Evolutionary conservation across 2,797 vertebrate genomes (phyloP).

Genomic region (Cyprinella venusta): DNA sequence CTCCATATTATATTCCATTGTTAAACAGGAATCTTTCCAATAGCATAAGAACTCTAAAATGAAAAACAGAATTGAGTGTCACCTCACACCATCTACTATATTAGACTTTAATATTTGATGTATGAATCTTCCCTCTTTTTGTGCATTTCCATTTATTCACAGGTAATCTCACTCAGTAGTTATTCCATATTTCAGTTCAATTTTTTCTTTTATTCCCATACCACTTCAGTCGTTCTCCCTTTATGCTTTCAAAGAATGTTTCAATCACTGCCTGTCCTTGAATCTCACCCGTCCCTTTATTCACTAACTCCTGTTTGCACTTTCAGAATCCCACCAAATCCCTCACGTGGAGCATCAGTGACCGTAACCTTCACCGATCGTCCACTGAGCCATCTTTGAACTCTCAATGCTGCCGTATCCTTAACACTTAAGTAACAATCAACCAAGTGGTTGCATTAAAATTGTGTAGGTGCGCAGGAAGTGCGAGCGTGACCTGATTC

Average conservation of each 20-base stretch:
- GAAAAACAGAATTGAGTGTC: not conserved
- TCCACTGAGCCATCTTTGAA: constrained; percentile 10
- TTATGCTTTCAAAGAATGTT: not conserved
- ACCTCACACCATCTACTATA: not conserved
- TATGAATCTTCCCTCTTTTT: not conserved
- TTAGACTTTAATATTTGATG: not conserved
- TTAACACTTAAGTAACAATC: constrained; percentile 9
- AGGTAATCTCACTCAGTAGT: not conserved
- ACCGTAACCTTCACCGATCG: constrained; percentile 19
- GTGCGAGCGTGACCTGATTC: constrained; percentile 15
- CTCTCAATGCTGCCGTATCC: not conserved
- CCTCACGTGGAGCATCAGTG: constrained; percentile 4
- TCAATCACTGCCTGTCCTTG: not conserved
- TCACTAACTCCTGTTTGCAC: constrained; percentile 21
- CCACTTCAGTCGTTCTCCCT: not conserved
- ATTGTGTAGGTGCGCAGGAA: not conserved
- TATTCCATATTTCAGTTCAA: not conserved
- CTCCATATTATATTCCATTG: not conserved
- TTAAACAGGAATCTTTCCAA: not conserved
- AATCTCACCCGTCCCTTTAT: constrained; percentile 9
- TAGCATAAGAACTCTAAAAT: not conserved
- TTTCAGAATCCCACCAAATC: constrained; percentile 21
- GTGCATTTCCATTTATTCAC: not conserved
- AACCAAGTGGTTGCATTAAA: constrained; percentile 2
- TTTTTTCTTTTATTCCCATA: not conserved